Percentiles rank a stretch among this genome's conserved stretches.
Conservation (phyloP, 2,888 invertebrate species). For the Tetropium fuscum region DNA sequence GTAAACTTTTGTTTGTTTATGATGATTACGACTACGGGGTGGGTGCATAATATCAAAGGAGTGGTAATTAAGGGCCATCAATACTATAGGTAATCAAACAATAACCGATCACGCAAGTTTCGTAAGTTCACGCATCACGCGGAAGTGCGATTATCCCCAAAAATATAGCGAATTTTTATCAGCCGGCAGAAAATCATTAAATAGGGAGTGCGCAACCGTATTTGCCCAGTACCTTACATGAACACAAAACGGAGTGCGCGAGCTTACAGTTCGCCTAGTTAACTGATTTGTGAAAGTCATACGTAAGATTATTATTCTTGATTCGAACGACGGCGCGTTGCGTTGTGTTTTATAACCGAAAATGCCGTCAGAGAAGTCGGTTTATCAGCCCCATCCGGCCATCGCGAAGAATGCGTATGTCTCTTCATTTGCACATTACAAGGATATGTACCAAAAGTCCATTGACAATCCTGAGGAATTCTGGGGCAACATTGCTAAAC, state of each 20-base stretch:
- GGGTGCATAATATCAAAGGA: no score
- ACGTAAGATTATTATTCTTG: constrained; percentile 2
- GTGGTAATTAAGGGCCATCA: no score
- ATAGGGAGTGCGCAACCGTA: constrained; percentile 17
- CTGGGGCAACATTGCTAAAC: constrained; percentile 93
- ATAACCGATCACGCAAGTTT: constrained; percentile 13
- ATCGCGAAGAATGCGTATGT: constrained; percentile 74
- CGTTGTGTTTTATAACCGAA: constrained; percentile 28
- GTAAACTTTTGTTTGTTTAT: no score
- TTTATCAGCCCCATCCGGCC: constrained; percentile 72
- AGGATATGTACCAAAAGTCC: constrained; percentile 86
- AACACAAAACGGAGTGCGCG: constrained; percentile 1
- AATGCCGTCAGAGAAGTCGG: constrained; percentile 71
- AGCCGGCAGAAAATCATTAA: constrained; percentile 22
- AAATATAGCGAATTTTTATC: constrained; percentile 4
- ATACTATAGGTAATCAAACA: not conserved
- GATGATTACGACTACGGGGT: no score
- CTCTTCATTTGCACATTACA: constrained; percentile 80
- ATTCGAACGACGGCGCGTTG: constrained; percentile 6
- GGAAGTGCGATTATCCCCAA: constrained; percentile 1
- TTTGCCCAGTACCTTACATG: constrained; percentile 19
- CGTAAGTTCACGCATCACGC: constrained; percentile 16
- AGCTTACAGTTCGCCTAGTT: constrained; percentile 2
- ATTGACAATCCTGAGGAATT: constrained; percentile 90
- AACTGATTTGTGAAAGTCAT: constrained; percentile 9